These are phyloP conservation scores for Otus sunia DNA, from an alignment of 2,113 vertebrate genomes.

Conservation along the genomic window DNA sequence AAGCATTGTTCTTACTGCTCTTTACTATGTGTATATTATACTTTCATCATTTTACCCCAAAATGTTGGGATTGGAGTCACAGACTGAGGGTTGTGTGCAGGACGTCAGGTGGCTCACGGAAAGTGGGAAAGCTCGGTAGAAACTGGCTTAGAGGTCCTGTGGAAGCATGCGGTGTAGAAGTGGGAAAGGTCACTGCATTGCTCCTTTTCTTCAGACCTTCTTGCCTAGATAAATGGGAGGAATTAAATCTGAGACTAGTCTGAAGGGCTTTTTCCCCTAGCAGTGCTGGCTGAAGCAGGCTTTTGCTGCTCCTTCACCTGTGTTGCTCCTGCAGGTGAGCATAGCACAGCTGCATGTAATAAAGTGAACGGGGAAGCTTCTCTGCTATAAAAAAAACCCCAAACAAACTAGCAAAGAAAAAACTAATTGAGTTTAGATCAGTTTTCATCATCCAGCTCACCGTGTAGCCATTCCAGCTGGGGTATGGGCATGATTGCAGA, in stretches of 20 bases:
- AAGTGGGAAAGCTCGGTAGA: neutral
- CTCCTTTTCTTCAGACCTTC: neutral
- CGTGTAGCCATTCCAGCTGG: neutral
- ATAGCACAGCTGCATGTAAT: neutral
- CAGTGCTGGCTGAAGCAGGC: neutral
- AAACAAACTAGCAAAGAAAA: neutral
- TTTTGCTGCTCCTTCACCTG: neutral
- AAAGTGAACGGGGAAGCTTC: neutral
- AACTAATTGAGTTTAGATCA: neutral
- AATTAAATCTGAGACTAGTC: neutral
- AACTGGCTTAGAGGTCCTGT: neutral
- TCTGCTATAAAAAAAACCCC: neutral
- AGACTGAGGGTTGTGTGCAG: fast-evolving
- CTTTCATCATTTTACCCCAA: neutral
- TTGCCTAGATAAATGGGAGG: neutral
- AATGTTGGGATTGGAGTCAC: neutral
- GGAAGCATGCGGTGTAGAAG: neutral
- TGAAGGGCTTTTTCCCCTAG: neutral
- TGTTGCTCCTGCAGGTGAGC: neutral
- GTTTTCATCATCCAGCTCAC: neutral
- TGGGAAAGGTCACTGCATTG: neutral
- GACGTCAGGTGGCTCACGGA: fast-evolving
- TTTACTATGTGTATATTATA: neutral
- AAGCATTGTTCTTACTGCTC: neutral
- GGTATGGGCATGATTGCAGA: neutral